phyloP scores from a whole-genome alignment of 2,888 invertebrate genomes.

The Macrosoma leucophasiata region DNA sequence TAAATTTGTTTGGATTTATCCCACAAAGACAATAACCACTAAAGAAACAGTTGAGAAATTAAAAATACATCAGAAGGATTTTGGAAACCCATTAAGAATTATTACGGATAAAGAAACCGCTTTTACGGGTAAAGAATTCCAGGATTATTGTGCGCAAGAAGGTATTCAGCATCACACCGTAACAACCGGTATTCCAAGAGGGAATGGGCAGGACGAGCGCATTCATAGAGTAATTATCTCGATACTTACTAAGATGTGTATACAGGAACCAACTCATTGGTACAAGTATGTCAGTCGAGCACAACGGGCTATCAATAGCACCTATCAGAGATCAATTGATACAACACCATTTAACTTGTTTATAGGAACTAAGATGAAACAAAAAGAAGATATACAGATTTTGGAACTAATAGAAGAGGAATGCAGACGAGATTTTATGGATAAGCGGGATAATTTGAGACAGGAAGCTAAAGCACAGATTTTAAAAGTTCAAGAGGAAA shows the following conservation, averaged over 20 bases:
- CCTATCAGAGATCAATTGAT: constrained; percentile 8
- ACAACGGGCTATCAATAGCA: background rate
- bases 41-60: background rate
- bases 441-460: constrained; percentile 10
- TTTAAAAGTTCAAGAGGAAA: constrained; percentile 18
- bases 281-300: constrained; percentile 4
- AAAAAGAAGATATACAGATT: constrained; percentile 1
- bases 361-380: constrained; percentile 1
- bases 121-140: constrained; percentile 19
- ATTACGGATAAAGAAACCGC: constrained; percentile 19
- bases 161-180: constrained; percentile 17
- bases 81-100: constrained; percentile 19
- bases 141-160: constrained; percentile 16
- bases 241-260: constrained; percentile 3
- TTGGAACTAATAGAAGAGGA: background rate
- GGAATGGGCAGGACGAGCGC: constrained; percentile 24
- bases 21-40: constrained; percentile 5
- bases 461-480: constrained; percentile 12
- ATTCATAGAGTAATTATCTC: constrained; percentile 1
- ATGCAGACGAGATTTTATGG: background rate
- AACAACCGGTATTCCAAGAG: constrained; percentile 22
- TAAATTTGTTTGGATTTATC: constrained; percentile 2
- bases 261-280: constrained; percentile 3
- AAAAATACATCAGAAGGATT: constrained; percentile 9
- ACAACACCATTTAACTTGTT: constrained; percentile 4